A percentile compares a stretch with the other conserved stretches of the same genome.
Conservation (phyloP, 2,888 invertebrate species). For the Celastrina argiolus region DNA sequence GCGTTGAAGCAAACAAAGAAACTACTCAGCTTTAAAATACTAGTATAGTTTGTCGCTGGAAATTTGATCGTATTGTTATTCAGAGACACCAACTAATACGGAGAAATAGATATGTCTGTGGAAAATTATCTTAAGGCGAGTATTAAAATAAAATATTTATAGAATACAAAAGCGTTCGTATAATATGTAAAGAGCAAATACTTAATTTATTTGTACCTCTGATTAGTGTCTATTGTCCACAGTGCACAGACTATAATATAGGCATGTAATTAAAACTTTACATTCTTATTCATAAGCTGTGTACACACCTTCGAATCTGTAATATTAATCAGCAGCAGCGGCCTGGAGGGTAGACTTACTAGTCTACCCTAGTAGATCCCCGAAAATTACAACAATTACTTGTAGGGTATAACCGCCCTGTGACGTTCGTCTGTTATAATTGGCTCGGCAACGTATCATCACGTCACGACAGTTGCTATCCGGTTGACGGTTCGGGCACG, state of each 20-base stretch:
- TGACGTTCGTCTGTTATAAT: too few relatives aligned
- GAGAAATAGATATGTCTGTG: too few relatives aligned
- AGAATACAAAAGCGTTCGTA: background rate
- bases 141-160: background rate
- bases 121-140: too few relatives aligned
- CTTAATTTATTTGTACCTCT: background rate
- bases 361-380: too few relatives aligned
- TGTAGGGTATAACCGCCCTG: too few relatives aligned
- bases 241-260: background rate
- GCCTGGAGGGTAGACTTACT: background rate
- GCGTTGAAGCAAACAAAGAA: too few relatives aligned
- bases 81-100: background rate
- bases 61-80: background rate
- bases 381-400: too few relatives aligned
- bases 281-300: conserved; percentile 30
- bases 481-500: too few relatives aligned
- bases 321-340: conserved; percentile 29
- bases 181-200: background rate
- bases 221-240: background rate
- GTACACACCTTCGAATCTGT: conserved; percentile 29
- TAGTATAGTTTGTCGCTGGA: background rate
- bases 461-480: too few relatives aligned
- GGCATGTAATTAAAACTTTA: conserved; percentile 8
- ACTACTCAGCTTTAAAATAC: too few relatives aligned
- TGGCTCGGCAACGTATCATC: too few relatives aligned